Evolutionary conservation across 2,113 vertebrate genomes (phyloP).

Genomic region (Tachuris rubrigastra): DNA sequence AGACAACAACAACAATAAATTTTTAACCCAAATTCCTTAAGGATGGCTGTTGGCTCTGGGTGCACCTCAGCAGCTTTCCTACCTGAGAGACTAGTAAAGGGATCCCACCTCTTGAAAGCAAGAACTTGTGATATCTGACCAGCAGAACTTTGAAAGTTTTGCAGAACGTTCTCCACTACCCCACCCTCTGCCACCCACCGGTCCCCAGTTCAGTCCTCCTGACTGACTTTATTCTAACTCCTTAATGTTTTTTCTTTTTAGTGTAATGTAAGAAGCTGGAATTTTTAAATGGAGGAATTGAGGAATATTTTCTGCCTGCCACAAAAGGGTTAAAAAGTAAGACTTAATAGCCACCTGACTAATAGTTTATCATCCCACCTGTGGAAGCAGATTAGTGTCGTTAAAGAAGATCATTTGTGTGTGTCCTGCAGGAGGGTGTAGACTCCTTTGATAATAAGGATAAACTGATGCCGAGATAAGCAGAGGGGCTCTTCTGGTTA

Average conservation of each 20-base stretch:
- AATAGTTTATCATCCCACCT: conserved; percentile 62
- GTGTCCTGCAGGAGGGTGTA: conserved; percentile 63
- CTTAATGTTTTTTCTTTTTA: not conserved
- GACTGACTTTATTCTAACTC: not conserved
- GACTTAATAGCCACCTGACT: conserved; percentile 53
- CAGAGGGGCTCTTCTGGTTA: conserved; percentile 68
- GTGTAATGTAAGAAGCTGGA: not conserved
- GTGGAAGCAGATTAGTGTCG: conserved; percentile 73
- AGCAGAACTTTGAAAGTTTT: not conserved
- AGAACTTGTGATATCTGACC: not conserved
- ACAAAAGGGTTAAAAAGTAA: conserved; percentile 55
- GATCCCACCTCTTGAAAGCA: not conserved
- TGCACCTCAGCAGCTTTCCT: not conserved
- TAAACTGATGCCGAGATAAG: conserved; percentile 82
- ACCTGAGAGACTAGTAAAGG: not conserved
- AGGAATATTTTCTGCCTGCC: not conserved
- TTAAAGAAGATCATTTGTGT: conserved; percentile 67
- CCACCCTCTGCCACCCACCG: accelerated
- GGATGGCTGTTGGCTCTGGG: not conserved
- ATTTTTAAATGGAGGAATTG: not conserved
- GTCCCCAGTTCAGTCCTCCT: not conserved
- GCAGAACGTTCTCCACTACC: not conserved
- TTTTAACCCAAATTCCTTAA: not conserved
- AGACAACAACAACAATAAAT: not conserved
- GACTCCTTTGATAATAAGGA: conserved; percentile 81